Percentiles rank a stretch among this genome's conserved stretches.
These are phyloP conservation scores for Calycopis cecrops DNA, from an alignment of 1,140 invertebrate species.

Conservation along the genomic window DNA sequence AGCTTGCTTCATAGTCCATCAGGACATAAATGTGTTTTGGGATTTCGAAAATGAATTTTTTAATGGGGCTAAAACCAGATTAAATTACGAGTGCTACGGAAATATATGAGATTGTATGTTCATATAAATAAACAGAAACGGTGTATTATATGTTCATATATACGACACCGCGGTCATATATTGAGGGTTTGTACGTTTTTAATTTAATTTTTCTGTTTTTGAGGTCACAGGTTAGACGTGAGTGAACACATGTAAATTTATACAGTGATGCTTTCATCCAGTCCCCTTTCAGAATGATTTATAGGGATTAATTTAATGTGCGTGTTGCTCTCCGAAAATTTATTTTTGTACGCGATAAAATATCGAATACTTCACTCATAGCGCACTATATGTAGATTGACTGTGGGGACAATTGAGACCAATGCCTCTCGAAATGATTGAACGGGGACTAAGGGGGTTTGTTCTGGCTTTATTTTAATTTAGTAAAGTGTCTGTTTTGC, in stretches of 20 bases:
- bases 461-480: conserved; percentile 70
- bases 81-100: too few relatives aligned
- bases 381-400: conserved; percentile 45
- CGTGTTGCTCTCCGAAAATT: conserved; percentile 13
- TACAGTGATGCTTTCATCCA: conserved; percentile 1
- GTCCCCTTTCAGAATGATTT: conserved; percentile 9
- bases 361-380: conserved; percentile 42
- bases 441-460: conserved; percentile 65
- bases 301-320: neutral
- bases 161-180: too few relatives aligned
- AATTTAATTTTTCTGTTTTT: neutral
- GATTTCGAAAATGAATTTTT: too few relatives aligned
- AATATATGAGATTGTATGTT: too few relatives aligned
- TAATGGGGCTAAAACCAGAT: too few relatives aligned
- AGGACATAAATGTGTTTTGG: too few relatives aligned
- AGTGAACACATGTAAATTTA: conserved; percentile 4
- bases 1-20: too few relatives aligned
- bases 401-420: conserved; percentile 53
- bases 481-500: conserved; percentile 68
- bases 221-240: conserved; percentile 6
- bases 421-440: conserved; percentile 67
- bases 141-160: too few relatives aligned
- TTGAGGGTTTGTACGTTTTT: too few relatives aligned
- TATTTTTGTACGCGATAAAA: conserved; percentile 23
- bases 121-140: too few relatives aligned